Conservation (phyloP, 2,797 vertebrate genomes). For the Sparus aurata region DNA sequence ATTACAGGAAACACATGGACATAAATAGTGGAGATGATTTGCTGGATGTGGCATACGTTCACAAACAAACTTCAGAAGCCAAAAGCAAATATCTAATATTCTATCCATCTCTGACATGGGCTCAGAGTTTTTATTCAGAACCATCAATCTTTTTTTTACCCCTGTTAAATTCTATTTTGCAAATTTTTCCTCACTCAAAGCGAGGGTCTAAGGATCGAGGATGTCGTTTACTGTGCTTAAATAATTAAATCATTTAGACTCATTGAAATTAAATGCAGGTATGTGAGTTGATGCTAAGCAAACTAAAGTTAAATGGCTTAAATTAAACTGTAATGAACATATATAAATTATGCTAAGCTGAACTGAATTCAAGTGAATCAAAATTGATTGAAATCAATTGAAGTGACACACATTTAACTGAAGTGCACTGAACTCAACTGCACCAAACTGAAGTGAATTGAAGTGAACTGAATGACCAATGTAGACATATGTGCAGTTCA, state of each 20-base stretch:
- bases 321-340: neutral
- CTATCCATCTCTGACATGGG: no score
- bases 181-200: no score
- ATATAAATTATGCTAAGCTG: neutral
- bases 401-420: neutral
- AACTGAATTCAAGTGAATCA: neutral
- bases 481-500: slow-evolving; percentile 27
- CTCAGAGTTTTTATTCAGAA: no score
- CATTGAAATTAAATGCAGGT: neutral
- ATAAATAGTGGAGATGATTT: slow-evolving; percentile 36
- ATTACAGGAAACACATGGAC: slow-evolving; percentile 57
- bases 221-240: no score
- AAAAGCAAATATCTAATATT: slow-evolving; percentile 15
- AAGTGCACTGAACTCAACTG: neutral
- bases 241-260: neutral
- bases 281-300: neutral
- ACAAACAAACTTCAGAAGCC: slow-evolving; percentile 39
- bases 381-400: neutral
- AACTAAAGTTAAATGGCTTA: neutral
- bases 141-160: no score
- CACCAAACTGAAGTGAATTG: neutral
- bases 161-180: no score
- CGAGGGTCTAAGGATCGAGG: no score
- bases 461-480: slow-evolving; percentile 5
- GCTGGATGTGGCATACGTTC: slow-evolving; percentile 38